Percentiles rank a stretch among this genome's conserved stretches.
Conservation (phyloP, 2,113 vertebrate species). For the Atherinomorus stipes region DNA sequence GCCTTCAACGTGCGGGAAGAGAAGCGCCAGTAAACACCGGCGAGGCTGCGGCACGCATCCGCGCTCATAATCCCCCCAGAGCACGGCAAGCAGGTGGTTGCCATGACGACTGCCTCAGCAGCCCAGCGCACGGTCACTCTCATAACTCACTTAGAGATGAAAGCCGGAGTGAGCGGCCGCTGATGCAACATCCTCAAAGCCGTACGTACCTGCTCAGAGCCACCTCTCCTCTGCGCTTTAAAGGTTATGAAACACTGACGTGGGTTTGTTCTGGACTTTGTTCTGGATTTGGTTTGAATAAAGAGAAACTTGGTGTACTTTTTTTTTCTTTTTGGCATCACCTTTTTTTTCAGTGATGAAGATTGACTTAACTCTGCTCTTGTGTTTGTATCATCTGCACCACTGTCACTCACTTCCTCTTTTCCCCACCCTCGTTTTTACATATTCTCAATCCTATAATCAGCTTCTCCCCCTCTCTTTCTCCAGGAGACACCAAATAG, state of each 20-base stretch:
- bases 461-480: too few species aligned
- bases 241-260: neutral
- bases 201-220: neutral
- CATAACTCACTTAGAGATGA: slow-evolving; percentile 23
- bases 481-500: too few species aligned
- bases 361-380: neutral
- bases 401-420: too few species aligned
- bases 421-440: too few species aligned
- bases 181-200: slow-evolving; percentile 24
- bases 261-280: slow-evolving; percentile 2
- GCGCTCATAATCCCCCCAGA: neutral
- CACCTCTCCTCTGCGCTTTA: neutral
- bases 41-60: neutral
- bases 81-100: slow-evolving; percentile 31
- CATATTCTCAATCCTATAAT: too few species aligned
- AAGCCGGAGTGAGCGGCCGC: neutral
- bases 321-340: too few species aligned
- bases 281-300: slow-evolving; percentile 7
- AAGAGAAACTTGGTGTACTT: slow-evolving; percentile 38
- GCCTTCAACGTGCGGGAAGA: too few species aligned
- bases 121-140: slow-evolving; percentile 12
- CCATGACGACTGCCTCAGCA: slow-evolving; percentile 27
- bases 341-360: slow-evolving; percentile 7
- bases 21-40: neutral
- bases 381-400: too few species aligned